Conservation (phyloP, 2,113 vertebrate genomes). For the Catharus bicknelli region DNA sequence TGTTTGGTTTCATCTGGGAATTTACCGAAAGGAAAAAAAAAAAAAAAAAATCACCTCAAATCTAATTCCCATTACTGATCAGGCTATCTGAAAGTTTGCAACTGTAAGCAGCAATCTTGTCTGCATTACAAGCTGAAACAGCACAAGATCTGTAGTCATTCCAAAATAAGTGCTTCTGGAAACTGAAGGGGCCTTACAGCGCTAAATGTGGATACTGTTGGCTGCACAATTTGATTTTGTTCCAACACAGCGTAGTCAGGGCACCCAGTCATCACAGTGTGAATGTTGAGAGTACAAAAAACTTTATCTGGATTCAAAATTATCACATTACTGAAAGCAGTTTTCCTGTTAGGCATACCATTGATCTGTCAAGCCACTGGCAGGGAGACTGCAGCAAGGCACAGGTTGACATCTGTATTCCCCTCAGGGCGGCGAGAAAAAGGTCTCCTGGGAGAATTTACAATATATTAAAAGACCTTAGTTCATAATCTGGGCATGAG, state of each 20-base stretch:
- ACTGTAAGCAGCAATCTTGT: background rate
- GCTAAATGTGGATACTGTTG: background rate
- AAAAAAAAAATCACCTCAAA: background rate
- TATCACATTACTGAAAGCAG: background rate
- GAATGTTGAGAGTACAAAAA: background rate
- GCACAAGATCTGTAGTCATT: background rate
- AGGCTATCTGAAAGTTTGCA: background rate
- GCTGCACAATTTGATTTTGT: background rate
- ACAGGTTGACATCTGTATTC: background rate
- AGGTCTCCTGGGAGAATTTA: constrained; percentile 1
- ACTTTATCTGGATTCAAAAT: background rate
- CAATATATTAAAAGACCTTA: background rate
- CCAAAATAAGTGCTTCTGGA: background rate
- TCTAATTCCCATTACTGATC: background rate
- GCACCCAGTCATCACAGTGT: fast-evolving
- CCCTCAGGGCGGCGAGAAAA: background rate
- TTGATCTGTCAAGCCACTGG: background rate
- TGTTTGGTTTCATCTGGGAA: background rate
- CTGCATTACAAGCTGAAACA: background rate
- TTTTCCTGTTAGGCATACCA: background rate
- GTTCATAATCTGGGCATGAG: background rate
- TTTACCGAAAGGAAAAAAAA: background rate
- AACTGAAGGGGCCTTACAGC: fast-evolving
- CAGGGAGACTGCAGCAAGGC: background rate
- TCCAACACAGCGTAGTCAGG: background rate